Conservation (phyloP, 2,113 vertebrate genomes). For the Lates calcarifer region DNA sequence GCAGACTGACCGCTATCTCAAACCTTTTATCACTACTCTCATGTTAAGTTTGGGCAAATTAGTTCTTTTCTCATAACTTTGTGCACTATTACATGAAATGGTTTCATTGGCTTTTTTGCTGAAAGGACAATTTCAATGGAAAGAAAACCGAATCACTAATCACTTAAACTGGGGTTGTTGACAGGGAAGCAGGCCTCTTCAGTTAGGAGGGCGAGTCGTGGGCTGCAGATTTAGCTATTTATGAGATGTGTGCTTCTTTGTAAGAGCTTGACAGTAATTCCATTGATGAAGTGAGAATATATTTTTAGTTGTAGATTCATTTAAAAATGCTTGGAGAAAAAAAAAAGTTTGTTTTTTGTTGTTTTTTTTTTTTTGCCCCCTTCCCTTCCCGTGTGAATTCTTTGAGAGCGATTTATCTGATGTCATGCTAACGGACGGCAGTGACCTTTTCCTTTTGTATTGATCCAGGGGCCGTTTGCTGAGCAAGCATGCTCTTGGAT, state of each 20-base stretch:
- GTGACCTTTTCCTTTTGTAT: constrained; percentile 69
- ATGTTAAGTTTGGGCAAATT: not conserved
- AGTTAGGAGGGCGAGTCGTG: not conserved
- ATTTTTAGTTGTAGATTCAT: constrained; percentile 70
- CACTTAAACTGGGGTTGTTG: not conserved
- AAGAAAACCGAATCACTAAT: not conserved
- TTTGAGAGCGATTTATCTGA: constrained; percentile 54
- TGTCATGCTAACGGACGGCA: constrained; percentile 51
- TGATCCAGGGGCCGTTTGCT: constrained; percentile 70
- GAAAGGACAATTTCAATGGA: not conserved
- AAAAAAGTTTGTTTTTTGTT: not conserved
- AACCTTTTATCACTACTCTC: too few relatives aligned
- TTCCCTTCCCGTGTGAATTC: constrained; percentile 43
- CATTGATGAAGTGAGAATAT: constrained; percentile 60
- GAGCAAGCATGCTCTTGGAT: constrained; percentile 66
- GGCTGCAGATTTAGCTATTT: constrained; percentile 53
- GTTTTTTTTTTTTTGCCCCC: not conserved
- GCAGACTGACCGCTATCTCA: not conserved
- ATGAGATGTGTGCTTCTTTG: constrained; percentile 61
- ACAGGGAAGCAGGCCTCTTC: constrained; percentile 9
- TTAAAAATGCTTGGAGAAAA: constrained; percentile 37
- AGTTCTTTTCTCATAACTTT: not conserved
- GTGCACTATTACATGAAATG: not conserved
- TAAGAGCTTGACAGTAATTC: constrained; percentile 56
- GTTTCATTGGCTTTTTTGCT: not conserved